Percentiles rank a stretch among this genome's conserved stretches.
Conservation (phyloP, 2,888 invertebrate species). For the Orthosia gothica region DNA sequence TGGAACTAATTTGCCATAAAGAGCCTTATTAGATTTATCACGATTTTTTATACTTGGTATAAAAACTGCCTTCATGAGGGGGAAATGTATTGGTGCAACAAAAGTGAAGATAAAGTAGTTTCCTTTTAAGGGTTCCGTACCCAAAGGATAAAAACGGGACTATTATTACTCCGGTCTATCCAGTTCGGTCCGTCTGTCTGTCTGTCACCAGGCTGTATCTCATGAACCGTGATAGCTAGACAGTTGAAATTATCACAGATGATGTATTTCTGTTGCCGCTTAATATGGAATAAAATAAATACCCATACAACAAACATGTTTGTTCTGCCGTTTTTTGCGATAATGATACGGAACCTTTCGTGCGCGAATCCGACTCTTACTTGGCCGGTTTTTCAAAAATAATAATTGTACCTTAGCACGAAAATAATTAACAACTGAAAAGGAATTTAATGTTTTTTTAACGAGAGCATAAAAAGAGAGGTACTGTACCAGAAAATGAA, state of each 20-base stretch:
- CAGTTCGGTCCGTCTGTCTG: no score
- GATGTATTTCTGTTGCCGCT: no score
- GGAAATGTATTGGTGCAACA: background rate
- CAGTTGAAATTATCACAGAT: no score
- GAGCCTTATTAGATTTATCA: background rate
- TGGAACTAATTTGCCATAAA: slow-evolving; percentile 26
- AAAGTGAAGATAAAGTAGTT: background rate
- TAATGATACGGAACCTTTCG: no score
- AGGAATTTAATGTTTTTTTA: background rate
- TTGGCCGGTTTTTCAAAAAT: background rate
- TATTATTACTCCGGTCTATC: no score
- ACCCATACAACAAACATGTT: no score
- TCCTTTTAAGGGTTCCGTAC: background rate
- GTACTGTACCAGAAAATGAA: slow-evolving; percentile 38
- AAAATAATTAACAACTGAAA: slow-evolving; percentile 5
- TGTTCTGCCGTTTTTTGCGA: no score
- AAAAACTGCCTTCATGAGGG: background rate
- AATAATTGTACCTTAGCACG: background rate
- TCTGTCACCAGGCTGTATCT: no score
- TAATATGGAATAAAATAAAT: no score
- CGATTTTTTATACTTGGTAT: background rate
- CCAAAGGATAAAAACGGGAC: no score
- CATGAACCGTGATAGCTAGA: no score
- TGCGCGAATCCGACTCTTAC: no score
- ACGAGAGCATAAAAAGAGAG: background rate